phyloP scores from a whole-genome alignment of 2,888 invertebrate genomes.

The Unio pictorum region DNA sequence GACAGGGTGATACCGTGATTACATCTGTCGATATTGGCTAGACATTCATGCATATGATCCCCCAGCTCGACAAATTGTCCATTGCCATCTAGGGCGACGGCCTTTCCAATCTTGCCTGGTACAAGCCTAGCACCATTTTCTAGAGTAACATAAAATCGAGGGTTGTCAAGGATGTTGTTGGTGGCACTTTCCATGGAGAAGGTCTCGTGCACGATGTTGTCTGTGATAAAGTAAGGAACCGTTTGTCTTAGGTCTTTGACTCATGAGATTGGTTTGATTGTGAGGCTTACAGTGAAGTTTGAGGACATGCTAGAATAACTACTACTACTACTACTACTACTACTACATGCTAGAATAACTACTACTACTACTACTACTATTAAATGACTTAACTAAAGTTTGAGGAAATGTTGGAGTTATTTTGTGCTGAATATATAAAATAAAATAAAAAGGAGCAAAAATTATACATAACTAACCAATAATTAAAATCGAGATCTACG shows the following conservation, averaged over 20 bases:
- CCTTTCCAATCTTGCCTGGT: conserved; percentile 61
- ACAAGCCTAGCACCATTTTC: conserved; percentile 59
- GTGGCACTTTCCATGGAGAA: conserved; percentile 66
- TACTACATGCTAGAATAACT: too few relatives aligned
- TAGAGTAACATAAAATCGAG: conserved; percentile 57
- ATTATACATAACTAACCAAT: too few relatives aligned
- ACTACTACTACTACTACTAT: too few relatives aligned
- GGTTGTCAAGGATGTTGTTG: conserved; percentile 53
- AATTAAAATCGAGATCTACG: too few relatives aligned
- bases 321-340: conserved; percentile 22
- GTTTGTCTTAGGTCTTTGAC: too few relatives aligned
- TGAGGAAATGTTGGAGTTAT: too few relatives aligned
- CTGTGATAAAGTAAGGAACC: conserved; percentile 36
- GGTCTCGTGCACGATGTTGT: conserved; percentile 60
- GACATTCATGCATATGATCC: conserved; percentile 51
- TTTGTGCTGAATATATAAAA: too few relatives aligned
- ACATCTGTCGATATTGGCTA: conserved; percentile 60
- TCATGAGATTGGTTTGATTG: too few relatives aligned
- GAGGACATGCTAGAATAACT: conserved; percentile 1
- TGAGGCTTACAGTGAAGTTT: too few relatives aligned
- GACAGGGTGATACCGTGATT: conserved; percentile 59
- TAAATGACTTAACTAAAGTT: too few relatives aligned
- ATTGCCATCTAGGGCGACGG: conserved; percentile 50
- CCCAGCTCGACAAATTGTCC: conserved; percentile 62
- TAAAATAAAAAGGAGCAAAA: too few relatives aligned